A percentile compares a stretch with the other conserved stretches of the same genome.
These are phyloP conservation scores for Sphinx pinastri DNA, from an alignment of 2,888 invertebrate species.

Conservation along the genomic window DNA sequence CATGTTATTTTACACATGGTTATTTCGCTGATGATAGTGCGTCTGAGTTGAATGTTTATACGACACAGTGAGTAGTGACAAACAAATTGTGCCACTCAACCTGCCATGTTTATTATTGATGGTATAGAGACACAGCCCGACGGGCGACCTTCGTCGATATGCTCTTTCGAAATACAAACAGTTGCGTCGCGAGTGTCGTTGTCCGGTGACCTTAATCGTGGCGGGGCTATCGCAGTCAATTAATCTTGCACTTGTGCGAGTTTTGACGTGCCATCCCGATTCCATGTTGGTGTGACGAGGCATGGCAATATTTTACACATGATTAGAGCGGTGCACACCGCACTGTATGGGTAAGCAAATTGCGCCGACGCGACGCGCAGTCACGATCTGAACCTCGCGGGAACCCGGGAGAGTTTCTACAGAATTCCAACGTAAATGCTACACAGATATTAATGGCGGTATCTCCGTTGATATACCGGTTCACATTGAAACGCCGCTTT, in stretches of 20 bases:
- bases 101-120: constrained; percentile 14
- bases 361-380: constrained; percentile 79
- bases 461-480: constrained; percentile 57
- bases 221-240: constrained; percentile 68
- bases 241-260: constrained; percentile 70
- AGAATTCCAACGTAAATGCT: constrained; percentile 81
- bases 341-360: constrained; percentile 83
- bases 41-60: neutral
- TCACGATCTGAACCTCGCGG: constrained; percentile 82
- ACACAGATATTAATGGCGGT: constrained; percentile 76
- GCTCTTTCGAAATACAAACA: constrained; percentile 29
- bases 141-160: constrained; percentile 20
- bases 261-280: constrained; percentile 74
- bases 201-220: constrained; percentile 64
- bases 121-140: neutral
- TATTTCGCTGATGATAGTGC: constrained; percentile 33
- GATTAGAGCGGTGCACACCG: constrained; percentile 75
- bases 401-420: constrained; percentile 78
- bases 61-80: neutral
- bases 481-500: constrained; percentile 27
- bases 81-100: neutral
- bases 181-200: constrained; percentile 45
- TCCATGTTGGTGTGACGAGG: constrained; percentile 72
- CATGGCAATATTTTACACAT: constrained; percentile 82
- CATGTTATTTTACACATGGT: constrained; percentile 52